Evolutionary conservation across 64 coral and sea anemone species (phyloP), one percentile per base, ranked within the genome.

Genomic region (Montipora capricornis): DNA sequence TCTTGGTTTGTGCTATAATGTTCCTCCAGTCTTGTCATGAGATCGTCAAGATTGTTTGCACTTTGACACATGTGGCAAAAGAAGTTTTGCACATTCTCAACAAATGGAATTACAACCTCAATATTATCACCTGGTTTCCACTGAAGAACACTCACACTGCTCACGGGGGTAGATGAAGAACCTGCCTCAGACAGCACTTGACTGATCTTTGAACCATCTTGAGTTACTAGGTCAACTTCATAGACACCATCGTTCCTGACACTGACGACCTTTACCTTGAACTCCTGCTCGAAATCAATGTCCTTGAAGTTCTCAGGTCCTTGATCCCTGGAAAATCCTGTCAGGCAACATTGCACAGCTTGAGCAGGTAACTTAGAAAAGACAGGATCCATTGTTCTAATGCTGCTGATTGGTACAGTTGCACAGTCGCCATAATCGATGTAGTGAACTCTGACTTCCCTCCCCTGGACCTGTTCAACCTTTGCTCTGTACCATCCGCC

Each of bases 381-480:
- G 61, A 64, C 81, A 20, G 71, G 69, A 10, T 77, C 77, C 20
- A 93, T 51, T 48, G 77, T 89, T 44, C 92, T 62, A 44, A 96
- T 79, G 67, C 90, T 91, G 13, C 96, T 91, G 26, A 92, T 19
- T 24, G 79, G 44, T 12, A 96, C 73, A 19, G 88, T 80, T 74
- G 94, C 94, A 44, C 55, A 90, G 81, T 99, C 96, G 68, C 98
- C 98, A 79, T 99, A 99, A 74, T 99, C 98, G 50, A 99, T 79
- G 70, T 96, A 96, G 59, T 83, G 92, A 4, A 99, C 89, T 78
- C 94, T 90, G 19, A 64, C 47, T 4, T 89, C 88, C 6, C 55
- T 76, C 13, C 77, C 75, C 44, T 81, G 85, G 49, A 91, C 75
- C 37, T 88, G 84, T 69, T 92, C 52, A n/a, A 99, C 89, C 74